Evolutionary conservation across 2,113 vertebrate genomes (phyloP).

Genomic region (Orycteropus afer): DNA sequence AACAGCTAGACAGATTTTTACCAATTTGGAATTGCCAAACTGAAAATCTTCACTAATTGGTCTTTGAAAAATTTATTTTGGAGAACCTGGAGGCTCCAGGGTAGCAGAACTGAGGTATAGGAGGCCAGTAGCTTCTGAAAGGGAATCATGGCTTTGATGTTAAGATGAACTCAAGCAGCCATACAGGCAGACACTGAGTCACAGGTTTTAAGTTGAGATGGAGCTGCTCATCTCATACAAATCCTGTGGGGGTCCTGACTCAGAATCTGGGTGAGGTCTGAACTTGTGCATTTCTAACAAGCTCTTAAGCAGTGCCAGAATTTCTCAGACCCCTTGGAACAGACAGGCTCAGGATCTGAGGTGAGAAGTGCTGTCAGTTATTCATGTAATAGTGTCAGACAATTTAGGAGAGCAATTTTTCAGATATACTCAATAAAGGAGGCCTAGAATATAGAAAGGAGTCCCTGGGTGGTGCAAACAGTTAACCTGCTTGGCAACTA

Average conservation of each 20-base stretch:
- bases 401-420: not conserved
- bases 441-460: not conserved
- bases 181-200: not conserved
- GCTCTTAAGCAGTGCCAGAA: not conserved
- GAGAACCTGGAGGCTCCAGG: not conserved
- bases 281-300: not conserved
- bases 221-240: not conserved
- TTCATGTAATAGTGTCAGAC: not conserved
- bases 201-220: not conserved
- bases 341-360: not conserved
- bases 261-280: not conserved
- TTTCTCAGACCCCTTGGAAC: not conserved
- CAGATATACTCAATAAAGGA: not conserved
- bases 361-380: not conserved
- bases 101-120: not conserved
- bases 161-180: not conserved
- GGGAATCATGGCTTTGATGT: not conserved
- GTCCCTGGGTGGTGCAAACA: not conserved
- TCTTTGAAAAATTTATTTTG: not conserved
- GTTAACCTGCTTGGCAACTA: not conserved
- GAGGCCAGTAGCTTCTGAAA: not conserved
- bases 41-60: not conserved
- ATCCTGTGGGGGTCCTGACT: fast-evolving
- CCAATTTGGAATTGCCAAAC: not conserved
- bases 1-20: not conserved